These are phyloP conservation scores for Philypnodon macrostomus DNA, from an alignment of 2,797 vertebrate species.

Conservation along the genomic window DNA sequence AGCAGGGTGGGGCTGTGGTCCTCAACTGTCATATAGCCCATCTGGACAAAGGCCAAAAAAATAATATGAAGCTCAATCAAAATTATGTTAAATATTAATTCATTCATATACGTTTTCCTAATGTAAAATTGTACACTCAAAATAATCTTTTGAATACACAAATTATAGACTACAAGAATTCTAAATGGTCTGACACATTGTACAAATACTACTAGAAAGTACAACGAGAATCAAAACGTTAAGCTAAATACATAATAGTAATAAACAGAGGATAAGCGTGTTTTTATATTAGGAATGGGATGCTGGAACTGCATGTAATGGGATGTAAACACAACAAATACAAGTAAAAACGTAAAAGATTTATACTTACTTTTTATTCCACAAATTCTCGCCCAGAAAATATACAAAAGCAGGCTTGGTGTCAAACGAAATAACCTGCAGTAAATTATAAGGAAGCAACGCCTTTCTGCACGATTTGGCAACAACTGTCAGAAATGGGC, in stretches of 20 bases:
- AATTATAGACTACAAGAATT: too few relatives aligned
- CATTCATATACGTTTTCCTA: too few relatives aligned
- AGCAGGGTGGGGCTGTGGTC: slow-evolving; percentile 76
- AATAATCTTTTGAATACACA: too few relatives aligned
- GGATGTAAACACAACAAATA: slow-evolving; percentile 1
- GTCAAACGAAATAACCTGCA: slow-evolving; percentile 21
- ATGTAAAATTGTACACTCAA: too few relatives aligned
- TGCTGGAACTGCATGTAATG: neutral
- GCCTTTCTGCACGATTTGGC: slow-evolving; percentile 28
- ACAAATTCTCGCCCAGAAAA: neutral
- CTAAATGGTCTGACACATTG: too few relatives aligned
- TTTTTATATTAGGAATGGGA: too few relatives aligned
- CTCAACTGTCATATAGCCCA: slow-evolving; percentile 91
- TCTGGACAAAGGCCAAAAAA: slow-evolving; percentile 49
- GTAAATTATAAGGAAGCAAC: slow-evolving; percentile 43
- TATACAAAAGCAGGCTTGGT: neutral
- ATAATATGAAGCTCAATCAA: neutral
- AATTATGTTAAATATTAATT: too few relatives aligned
- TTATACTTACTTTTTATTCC: slow-evolving; percentile 40
- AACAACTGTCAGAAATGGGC: slow-evolving; percentile 33
- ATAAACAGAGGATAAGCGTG: too few relatives aligned
- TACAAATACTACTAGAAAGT: too few relatives aligned
- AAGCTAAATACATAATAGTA: too few relatives aligned
- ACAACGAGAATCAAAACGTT: too few relatives aligned
- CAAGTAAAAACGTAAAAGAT: neutral